Percentiles rank a stretch among this genome's conserved stretches.
Conservation (phyloP, 2,797 vertebrate genomes). For the Brachyalestes nurse region DNA sequence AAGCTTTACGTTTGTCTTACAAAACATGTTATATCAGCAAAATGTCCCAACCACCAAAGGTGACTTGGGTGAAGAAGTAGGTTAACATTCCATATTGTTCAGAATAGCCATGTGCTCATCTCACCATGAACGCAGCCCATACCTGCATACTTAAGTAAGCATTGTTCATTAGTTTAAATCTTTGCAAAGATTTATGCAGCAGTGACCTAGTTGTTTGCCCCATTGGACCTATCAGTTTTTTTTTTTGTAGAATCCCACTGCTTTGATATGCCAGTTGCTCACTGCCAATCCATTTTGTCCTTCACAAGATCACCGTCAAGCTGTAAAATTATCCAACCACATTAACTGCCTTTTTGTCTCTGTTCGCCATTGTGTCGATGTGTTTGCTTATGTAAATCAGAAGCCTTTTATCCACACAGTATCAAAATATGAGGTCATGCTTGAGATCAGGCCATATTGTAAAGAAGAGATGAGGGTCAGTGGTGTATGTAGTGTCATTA, state of each 20-base stretch:
- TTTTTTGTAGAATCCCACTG: constrained; percentile 44
- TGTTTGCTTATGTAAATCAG: constrained; percentile 26
- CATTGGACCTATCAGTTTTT: constrained; percentile 25
- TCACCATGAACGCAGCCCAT: neutral
- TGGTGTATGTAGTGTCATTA: neutral
- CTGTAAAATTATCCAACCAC: constrained; percentile 34
- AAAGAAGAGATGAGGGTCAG: neutral
- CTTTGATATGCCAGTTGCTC: constrained; percentile 64
- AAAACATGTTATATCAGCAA: constrained; percentile 23
- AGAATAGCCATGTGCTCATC: constrained; percentile 20
- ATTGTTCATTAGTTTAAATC: constrained; percentile 25
- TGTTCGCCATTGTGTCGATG: neutral
- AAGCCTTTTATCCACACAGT: constrained; percentile 1
- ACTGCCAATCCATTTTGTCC: constrained; percentile 67
- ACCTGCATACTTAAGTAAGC: neutral
- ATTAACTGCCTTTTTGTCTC: constrained; percentile 41
- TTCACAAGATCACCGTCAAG: constrained; percentile 31
- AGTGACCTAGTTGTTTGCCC: constrained; percentile 33
- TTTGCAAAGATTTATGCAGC: constrained; percentile 47
- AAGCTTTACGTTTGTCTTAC: neutral
- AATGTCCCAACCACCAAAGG: neutral
- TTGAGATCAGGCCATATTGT: neutral
- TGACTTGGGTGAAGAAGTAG: neutral
- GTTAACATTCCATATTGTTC: constrained; percentile 38
- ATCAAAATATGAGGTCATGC: constrained; percentile 30